Conservation (phyloP, 2,113 vertebrate genomes). For the Lepus timidus region DNA sequence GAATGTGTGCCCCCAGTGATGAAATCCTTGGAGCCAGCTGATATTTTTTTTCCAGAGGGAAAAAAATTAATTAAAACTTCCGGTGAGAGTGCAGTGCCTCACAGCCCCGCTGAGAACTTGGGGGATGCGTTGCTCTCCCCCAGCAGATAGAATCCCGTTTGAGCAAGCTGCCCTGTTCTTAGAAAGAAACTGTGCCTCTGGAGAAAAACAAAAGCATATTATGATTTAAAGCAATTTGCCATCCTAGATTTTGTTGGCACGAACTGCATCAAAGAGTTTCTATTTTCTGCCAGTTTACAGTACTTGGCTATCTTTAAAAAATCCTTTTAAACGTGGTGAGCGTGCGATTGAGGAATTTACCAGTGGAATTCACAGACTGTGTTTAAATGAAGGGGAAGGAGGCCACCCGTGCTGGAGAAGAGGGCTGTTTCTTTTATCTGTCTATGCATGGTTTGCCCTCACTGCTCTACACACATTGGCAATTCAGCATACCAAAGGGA, state of each 20-base stretch:
- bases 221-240: slow-evolving; percentile 52
- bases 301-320: slow-evolving; percentile 51
- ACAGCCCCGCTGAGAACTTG: slow-evolving; percentile 18
- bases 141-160: not conserved
- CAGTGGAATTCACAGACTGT: slow-evolving; percentile 48
- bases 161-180: slow-evolving; percentile 22
- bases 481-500: slow-evolving; percentile 49
- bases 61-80: slow-evolving; percentile 72
- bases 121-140: not conserved
- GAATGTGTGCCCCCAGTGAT: slow-evolving; percentile 16
- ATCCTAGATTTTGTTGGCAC: not conserved
- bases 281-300: slow-evolving; percentile 1
- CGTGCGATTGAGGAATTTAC: slow-evolving; percentile 59
- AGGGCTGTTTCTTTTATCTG: slow-evolving; percentile 63
- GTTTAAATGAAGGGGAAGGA: slow-evolving; percentile 64
- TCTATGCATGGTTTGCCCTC: slow-evolving; percentile 11
- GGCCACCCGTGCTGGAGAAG: slow-evolving; percentile 31
- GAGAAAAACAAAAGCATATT: slow-evolving; percentile 46
- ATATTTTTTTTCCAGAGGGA: slow-evolving; percentile 67
- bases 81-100: not conserved
- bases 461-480: slow-evolving; percentile 32
- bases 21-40: not conserved
- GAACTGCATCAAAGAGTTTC: slow-evolving; percentile 55
- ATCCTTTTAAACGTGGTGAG: slow-evolving; percentile 41
- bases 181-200: slow-evolving; percentile 56